phyloP scores from a whole-genome alignment of 2,888 invertebrate genomes.

The Callosobruchus maculatus region DNA sequence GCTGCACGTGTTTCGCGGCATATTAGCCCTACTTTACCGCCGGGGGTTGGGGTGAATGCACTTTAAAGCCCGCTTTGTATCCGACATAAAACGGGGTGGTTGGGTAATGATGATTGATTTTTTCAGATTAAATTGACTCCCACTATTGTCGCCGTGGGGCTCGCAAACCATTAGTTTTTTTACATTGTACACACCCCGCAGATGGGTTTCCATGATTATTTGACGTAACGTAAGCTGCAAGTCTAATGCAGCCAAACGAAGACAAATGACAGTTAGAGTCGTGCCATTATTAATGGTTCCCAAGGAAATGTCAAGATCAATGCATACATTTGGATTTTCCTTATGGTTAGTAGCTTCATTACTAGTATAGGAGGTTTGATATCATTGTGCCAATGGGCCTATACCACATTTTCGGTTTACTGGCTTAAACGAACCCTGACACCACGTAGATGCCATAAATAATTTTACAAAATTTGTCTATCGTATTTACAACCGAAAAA shows the following conservation, averaged over 20 bases:
- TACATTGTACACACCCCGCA: background rate
- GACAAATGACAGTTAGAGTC: background rate
- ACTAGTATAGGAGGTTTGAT: too few species aligned
- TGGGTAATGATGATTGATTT: background rate
- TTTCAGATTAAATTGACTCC: background rate
- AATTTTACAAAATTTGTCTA: too few species aligned
- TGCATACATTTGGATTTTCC: too few species aligned
- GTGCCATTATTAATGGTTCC: background rate
- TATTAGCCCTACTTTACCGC: background rate
- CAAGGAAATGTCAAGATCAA: too few species aligned
- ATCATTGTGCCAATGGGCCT: too few species aligned
- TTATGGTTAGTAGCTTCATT: too few species aligned
- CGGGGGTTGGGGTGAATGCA: background rate
- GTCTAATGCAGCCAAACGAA: background rate
- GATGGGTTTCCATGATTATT: background rate
- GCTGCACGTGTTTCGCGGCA: background rate
- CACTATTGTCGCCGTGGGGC: background rate
- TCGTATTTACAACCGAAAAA: too few species aligned
- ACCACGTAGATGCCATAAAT: too few species aligned
- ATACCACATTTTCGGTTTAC: too few species aligned
- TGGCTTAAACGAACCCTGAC: too few species aligned
- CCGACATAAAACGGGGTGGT: background rate
- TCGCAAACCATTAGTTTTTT: background rate
- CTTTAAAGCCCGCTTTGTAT: background rate
- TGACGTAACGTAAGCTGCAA: background rate